Evolutionary conservation across 2,113 vertebrate species (phyloP).

Genomic region (Microcebus lehilahytsara): DNA sequence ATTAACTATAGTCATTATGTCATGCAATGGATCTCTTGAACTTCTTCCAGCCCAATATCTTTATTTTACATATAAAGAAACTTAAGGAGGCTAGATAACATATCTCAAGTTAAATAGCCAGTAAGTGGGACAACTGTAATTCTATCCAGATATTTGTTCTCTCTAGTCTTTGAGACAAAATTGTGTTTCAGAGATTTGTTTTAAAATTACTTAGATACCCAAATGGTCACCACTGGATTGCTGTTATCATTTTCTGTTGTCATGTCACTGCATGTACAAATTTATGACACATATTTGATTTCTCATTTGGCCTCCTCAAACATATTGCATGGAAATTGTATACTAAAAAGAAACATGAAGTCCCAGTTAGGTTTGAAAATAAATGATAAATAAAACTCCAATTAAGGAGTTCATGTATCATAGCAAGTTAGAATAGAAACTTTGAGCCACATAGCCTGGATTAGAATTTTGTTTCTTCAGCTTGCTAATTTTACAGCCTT

Average conservation of each 20-base stretch:
- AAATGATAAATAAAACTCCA: neutral
- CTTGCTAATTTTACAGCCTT: neutral
- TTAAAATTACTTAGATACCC: neutral
- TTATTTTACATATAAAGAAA: neutral
- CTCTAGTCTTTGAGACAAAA: neutral
- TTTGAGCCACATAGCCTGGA: neutral
- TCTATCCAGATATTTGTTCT: neutral
- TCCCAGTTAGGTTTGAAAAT: neutral
- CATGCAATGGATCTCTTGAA: neutral
- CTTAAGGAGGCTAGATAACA: neutral
- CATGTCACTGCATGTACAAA: neutral
- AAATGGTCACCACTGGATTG: neutral
- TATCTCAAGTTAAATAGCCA: neutral
- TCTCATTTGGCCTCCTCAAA: neutral
- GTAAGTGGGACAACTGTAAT: neutral
- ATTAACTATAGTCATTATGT: neutral
- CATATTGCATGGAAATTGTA: neutral
- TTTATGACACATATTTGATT: neutral
- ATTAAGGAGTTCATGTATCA: neutral
- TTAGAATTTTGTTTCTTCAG: constrained; percentile 9
- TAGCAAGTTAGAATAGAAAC: neutral
- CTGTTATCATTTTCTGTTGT: neutral
- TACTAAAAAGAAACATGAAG: neutral
- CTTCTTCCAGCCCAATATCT: neutral
- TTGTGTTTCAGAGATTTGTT: neutral